These are phyloP conservation scores for Cydia pomonella DNA, from an alignment of 1,140 invertebrate genomes.

Conservation along the genomic window DNA sequence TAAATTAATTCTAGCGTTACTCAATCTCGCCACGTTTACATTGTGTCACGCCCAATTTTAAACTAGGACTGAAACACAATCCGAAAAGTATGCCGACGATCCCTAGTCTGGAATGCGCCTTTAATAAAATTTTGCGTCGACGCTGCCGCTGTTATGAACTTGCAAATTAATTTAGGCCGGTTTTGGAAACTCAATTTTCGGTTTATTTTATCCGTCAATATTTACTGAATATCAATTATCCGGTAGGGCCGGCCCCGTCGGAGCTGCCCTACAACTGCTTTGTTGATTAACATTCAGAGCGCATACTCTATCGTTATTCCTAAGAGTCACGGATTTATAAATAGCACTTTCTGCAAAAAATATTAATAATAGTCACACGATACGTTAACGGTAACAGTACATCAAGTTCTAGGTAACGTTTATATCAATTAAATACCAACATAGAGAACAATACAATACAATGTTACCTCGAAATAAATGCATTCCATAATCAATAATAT, in stretches of 20 bases:
- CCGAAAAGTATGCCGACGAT: conserved; percentile 19
- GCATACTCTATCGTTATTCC: conserved; percentile 9
- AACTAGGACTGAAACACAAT: conserved; percentile 22
- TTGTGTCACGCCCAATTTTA: conserved; percentile 26
- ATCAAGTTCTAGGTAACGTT: too few species aligned
- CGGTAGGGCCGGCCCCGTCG: conserved; percentile 34
- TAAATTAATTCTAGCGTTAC: not conserved
- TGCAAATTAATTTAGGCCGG: conserved; percentile 76
- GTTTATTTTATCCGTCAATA: conserved; percentile 75
- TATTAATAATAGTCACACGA: not conserved
- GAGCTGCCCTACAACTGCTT: conserved; percentile 30
- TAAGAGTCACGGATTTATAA: conserved; percentile 19
- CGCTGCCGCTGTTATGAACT: conserved; percentile 70
- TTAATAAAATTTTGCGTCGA: conserved; percentile 71
- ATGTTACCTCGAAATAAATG: too few species aligned
- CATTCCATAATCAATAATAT: too few species aligned
- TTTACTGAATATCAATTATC: conserved; percentile 77
- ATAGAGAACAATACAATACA: too few species aligned
- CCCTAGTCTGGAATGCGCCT: conserved; percentile 51
- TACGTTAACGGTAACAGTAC: too few species aligned
- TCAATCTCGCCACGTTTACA: not conserved
- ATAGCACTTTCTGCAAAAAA: not conserved
- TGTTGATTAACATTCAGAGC: conserved; percentile 30
- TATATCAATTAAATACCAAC: too few species aligned
- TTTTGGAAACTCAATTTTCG: conserved; percentile 75